Evolutionary conservation across 2,888 invertebrate species (phyloP).

Genomic region (Serrognathus titanus): DNA sequence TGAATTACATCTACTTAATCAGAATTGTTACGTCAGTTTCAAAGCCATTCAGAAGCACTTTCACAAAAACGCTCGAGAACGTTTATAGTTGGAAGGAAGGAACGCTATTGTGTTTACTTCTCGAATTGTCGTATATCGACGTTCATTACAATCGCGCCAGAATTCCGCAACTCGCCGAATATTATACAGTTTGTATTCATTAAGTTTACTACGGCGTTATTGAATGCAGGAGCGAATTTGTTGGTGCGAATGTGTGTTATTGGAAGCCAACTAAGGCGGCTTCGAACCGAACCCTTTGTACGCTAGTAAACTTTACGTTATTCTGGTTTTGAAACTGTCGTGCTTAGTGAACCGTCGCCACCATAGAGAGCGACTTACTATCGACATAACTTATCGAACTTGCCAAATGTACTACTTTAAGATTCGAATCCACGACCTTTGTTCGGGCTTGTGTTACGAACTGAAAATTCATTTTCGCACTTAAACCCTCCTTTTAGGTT

Average conservation of each 20-base stretch:
- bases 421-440: background rate
- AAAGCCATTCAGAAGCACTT: too few species aligned
- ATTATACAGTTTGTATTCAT: background rate
- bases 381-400: constrained; percentile 13
- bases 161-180: background rate
- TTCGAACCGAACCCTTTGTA: background rate
- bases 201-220: background rate
- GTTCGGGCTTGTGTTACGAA: background rate
- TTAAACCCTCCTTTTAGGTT: background rate
- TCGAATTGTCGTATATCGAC: background rate
- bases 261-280: background rate
- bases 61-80: too few species aligned
- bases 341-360: constrained; percentile 6
- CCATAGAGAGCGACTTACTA: background rate
- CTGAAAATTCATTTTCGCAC: background rate
- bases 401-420: constrained; percentile 2
- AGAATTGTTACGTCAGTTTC: too few species aligned
- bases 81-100: too few species aligned
- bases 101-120: too few species aligned
- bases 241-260: background rate
- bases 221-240: background rate
- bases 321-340: constrained; percentile 4
- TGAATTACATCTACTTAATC: too few species aligned
- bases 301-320: background rate
- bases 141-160: background rate